These are phyloP conservation scores for Mesopsocus fuscifrons DNA, from an alignment of 2,888 invertebrate genomes.

Conservation along the genomic window DNA sequence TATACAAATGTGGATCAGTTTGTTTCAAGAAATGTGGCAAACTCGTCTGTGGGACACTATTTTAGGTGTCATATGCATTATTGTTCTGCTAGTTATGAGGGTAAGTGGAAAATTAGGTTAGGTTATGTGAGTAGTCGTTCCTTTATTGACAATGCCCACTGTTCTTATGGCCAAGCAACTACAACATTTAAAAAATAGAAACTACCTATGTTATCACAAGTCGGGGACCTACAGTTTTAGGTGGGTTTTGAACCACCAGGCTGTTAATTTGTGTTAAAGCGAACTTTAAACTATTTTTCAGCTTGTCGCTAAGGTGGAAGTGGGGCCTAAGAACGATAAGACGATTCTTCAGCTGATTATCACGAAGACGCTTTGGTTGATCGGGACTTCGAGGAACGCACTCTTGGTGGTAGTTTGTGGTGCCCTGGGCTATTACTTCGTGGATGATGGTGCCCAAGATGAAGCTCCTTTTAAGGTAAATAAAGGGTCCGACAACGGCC, in stretches of 20 bases:
- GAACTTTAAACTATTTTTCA: no score
- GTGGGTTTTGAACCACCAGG: no score
- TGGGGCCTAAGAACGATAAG: slow-evolving; percentile 31
- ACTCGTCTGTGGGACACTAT: slow-evolving; percentile 52
- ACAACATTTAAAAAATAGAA: slow-evolving; percentile 6
- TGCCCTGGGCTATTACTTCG: slow-evolving; percentile 44
- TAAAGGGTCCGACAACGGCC: no score
- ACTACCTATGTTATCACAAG: no score
- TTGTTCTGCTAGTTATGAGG: slow-evolving; percentile 53
- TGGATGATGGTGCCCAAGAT: slow-evolving; percentile 32
- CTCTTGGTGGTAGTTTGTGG: slow-evolving; percentile 61
- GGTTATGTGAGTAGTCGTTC: no score
- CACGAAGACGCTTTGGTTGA: slow-evolving; percentile 51
- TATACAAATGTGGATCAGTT: slow-evolving; percentile 53
- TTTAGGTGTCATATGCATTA: slow-evolving; percentile 55
- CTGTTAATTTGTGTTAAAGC: no score
- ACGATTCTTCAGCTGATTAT: slow-evolving; percentile 35
- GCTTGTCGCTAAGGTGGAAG: slow-evolving; percentile 41
- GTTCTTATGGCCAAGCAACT: not conserved
- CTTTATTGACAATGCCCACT: no score
- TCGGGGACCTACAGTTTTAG: no score
- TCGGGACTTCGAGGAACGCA: slow-evolving; percentile 67
- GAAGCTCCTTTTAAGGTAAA: slow-evolving; percentile 2
- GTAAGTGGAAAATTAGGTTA: slow-evolving; percentile 28
- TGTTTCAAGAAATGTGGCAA: slow-evolving; percentile 42